Evolutionary conservation across 1,140 invertebrate genomes (phyloP).

Genomic region (Apis mellifera): Amel_HAv3.1 CM009935.2:5487501-5488000

Average conservation of each 20-base stretch:
- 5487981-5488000: neutral
- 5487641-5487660: conserved; percentile 66
- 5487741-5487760: conserved; percentile 74
- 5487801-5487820: conserved; percentile 62
- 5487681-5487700: conserved; percentile 93
- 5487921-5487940: neutral
- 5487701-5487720: conserved; percentile 94
- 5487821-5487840: conserved; percentile 50
- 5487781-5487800: conserved; percentile 31
- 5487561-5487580: conserved; percentile 48
- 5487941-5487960: neutral
- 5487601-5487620: conserved; percentile 34
- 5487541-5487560: conserved; percentile 46
- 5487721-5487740: conserved; percentile 88
- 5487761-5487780: conserved; percentile 46
- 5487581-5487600: conserved; percentile 46
- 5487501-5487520: conserved; percentile 48
- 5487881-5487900: conserved; percentile 63
- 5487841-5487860: conserved; percentile 60
- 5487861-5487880: conserved; percentile 56
- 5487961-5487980: neutral
- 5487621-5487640: conserved; percentile 38
- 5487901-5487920: conserved; percentile 18
- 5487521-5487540: conserved; percentile 41
- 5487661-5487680: conserved; percentile 67